Base-by-base conservation (phyloP, 1,140 invertebrate species). In the Bilobella aurantiaca region DNA sequence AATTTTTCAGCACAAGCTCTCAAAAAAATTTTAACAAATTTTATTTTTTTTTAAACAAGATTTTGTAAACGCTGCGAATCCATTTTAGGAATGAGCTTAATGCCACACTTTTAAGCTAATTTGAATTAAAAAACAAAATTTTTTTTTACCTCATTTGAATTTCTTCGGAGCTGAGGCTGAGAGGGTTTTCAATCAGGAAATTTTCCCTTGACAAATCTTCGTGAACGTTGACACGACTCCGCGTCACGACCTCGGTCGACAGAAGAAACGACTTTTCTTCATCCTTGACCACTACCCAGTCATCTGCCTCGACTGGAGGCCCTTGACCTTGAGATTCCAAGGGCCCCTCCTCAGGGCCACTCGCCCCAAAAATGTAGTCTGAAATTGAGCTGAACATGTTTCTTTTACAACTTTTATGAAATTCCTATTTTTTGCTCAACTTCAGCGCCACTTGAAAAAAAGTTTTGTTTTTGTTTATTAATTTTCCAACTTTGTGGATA, bases 101-200 rank as follows among this genome's bases (percentile, higher is more conserved):
- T n/a, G n/a, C n/a, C n/a, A n/a, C n/a, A n/a, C n/a, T n/a, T n/a
- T n/a, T n/a, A n/a, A n/a, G n/a, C n/a, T n/a, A n/a, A n/a, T n/a
- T 42, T 42, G 8, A 42, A 42, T 42, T 42, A 42, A 42, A 42
- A 42, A 42, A 42, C 8, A 42, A 12, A 42, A 42, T 42, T 53
- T 16, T 16, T 53, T 23, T 23, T 53, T 23, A 53, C 49, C 49
- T 53, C 49, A 53, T 16, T 53, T 53, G 14, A 53, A 53, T 53
- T 53, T 53, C 49, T 23, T 53, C 49, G 12, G 49, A 53, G 49
- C 49, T 53, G 49, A 53, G 49, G 49, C 49, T 53, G 21, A 53
- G 49, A 23, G 49, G 49, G 23, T 53, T 12, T 23, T 53, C 49
- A 53, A 53, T 53, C 3, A 53, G 49, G 23, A 53, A 53, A 23